Percentiles rank a stretch among this genome's conserved stretches.
phyloP scores from a whole-genome alignment of 2,113 vertebrate species.

The Suricata suricatta region DNA sequence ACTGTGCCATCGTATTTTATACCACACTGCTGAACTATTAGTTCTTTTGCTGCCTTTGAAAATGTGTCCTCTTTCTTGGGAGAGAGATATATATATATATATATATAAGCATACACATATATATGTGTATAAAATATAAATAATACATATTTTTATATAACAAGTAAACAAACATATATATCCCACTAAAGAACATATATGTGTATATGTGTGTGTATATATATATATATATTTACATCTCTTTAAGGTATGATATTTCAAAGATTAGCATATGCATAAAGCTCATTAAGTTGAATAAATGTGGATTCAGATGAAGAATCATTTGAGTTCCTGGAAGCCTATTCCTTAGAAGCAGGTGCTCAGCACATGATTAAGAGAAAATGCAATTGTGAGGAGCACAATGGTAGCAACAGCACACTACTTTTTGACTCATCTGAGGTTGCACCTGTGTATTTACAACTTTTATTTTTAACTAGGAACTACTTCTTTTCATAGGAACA shows the following conservation, averaged over 20 bases:
- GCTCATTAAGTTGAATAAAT: conserved; percentile 60
- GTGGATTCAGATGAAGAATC: conserved; percentile 45
- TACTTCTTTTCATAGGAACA: conserved; percentile 32
- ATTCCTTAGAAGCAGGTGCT: conserved; percentile 53
- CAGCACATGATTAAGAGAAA: conserved; percentile 25
- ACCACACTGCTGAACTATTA: not conserved
- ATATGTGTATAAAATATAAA: too few relatives aligned
- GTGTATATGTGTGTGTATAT: not conserved
- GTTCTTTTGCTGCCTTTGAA: conserved; percentile 14
- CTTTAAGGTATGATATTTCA: conserved; percentile 48
- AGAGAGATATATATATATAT: not conserved
- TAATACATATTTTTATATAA: too few relatives aligned
- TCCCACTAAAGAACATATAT: not conserved
- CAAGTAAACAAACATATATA: not conserved
- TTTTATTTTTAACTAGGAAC: conserved; percentile 33
- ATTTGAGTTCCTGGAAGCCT: conserved; percentile 20
- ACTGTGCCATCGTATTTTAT: not conserved
- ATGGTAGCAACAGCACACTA: not conserved
- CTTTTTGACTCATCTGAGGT: conserved; percentile 53
- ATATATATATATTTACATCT: not conserved
- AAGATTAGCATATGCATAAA: conserved; percentile 51
- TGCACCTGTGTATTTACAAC: conserved; percentile 52
- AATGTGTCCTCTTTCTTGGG: conserved; percentile 16
- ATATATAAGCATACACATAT: too few relatives aligned
- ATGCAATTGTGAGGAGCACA: conserved; percentile 4